Evolutionary conservation across 2,797 vertebrate species (phyloP), one percentile per base, ranked within the genome.

Genomic region (Hipposideros larvatus): DNA sequence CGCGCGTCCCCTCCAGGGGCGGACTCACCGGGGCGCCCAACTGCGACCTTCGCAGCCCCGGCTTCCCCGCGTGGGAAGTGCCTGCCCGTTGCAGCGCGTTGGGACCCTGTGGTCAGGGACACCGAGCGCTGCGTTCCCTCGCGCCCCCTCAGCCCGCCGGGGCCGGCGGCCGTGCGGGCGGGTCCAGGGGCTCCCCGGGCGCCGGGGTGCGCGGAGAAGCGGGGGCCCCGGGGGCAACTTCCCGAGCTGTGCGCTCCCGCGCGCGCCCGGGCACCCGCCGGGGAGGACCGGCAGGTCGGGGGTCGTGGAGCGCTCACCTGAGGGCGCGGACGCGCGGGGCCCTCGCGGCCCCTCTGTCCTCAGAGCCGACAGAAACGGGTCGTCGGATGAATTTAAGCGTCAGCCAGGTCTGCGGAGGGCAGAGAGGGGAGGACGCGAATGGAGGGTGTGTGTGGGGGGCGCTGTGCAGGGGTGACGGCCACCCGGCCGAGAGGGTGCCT

Each of bases 61-160:
- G 91, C 77, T 96, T 94, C 53, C n/a, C 82, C 37, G 51, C n/a
- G 31, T 34, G 73, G 55, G 77, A 78, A 91, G 66, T 71, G 22
- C 24, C 70, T 71, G 80, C 53, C 26, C 8, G 13, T 87, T 34
- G 57, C 61, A 83, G 71, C 48, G 84, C 34, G 31, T 55, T 28
- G 70, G 31, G 51, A 14, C 55, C 28, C 21, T 34, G 1, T 4
- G 37, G 55, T 34, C 34, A 28, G n/a, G 77, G 80, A 22, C 74
- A 31, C 77, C 55, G 34, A 41, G 37, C 37, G n/a, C n/a, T n/a
- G n/a, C n/a, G n/a, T n/a, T n/a, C n/a, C n/a, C n/a, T n/a, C n/a
- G n/a, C n/a, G n/a, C n/a, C n/a, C n/a, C n/a, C n/a, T n/a, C n/a
- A n/a, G n/a, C n/a, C n/a, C n/a, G n/a, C n/a, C n/a, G n/a, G n/a